Evolutionary conservation across 2,888 invertebrate genomes (phyloP), one percentile per base, ranked within the genome.

Genomic region (Altica lythri): DNA sequence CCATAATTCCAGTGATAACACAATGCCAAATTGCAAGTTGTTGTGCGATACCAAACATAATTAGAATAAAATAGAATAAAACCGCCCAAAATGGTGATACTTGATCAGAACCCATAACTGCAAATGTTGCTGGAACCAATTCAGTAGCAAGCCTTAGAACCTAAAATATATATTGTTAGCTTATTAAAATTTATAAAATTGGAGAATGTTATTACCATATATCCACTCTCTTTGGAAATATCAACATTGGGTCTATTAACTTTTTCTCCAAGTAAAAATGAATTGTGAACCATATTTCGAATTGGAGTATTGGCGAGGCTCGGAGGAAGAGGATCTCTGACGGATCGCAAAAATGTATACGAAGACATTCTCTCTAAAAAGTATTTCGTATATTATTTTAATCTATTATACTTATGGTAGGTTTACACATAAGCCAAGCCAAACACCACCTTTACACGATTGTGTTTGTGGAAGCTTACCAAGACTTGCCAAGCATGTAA

Each of bases 11-110:
- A 13, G 90, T 88, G 57, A 93, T 89, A 46, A 94, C 90, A 69
- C 91, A 91, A 72, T 93, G 92, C 94, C 94, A 94, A 70, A 94
- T 88, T 0, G 92, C 92, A 64, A 93, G 79, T 77, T 93, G 88
- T 67, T 94, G 94, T 2, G 90, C 91, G 53, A 95, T 83, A 1
- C 93, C 94, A 70, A 95, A 92, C 68, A 91, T 80, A 60, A 93
- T 89, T 53, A 94, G 81, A 62, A 88, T 86, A 71, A 90, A 87
- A 76, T 91, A 94, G 70, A 92, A 90, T 40, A 93, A 81, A 6
- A 91, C 88, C 0, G 91, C 88, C 94, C 94, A 95, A 61, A 91
- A 88, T 45, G 93, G 91, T 0, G 92, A 92, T 3, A 94, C 78
- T 72, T 85, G 82, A 52, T 87, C 83, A 34, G 87, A 81, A 0